Base-by-base conservation (phyloP, 1,140 invertebrate species). In the Coelopa frigida region DNA sequence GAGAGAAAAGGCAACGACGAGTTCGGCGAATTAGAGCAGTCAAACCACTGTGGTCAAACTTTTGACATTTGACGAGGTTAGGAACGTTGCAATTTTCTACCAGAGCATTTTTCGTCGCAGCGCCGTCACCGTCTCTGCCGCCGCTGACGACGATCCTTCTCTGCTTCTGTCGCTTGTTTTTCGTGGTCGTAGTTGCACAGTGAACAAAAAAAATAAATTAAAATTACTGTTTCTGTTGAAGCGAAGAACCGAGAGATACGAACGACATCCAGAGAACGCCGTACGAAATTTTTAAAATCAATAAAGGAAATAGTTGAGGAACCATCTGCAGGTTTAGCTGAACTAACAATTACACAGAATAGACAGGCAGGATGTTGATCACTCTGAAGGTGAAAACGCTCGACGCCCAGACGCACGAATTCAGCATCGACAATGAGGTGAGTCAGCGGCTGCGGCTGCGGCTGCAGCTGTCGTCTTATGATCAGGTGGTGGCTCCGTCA, bases 301-400 rank as follows among this genome's bases (percentile, higher is more conserved):
- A 23, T 11, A 23, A 23, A 23, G 12, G 14, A 40, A 14, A 2
- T 3, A 41, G 31, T 27, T 26, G 31, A 3, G 31, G 31, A 14
- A 41, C 21, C 6, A 22, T 15, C 12, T 27, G 8, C 17, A 23
- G 27, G 27, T 15, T 15, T 37, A 20, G 35, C 18, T 15, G 26
- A 39, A 18, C 18, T 29, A 33, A 6, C 14, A 22, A 8, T 15
- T 5, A 35, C n/a, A n/a, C n/a, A 23, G 24, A 18, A 8, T 12
- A 44, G 26, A 24, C 12, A 22, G 15, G 4, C n/a, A 46, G 65
- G 63, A 68, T 68, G 64, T 88, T 89, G 84, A 83, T 91, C 74
- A 80, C 85, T 55, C 72, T 93, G 33, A 91, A 85, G 49, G 85
- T 96, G 32, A 94, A 94, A 73, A 96, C 92, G 20, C 76, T 96